phyloP scores from a whole-genome alignment of 2,113 vertebrate genomes.

The Edolisoma coerulescens region DNA sequence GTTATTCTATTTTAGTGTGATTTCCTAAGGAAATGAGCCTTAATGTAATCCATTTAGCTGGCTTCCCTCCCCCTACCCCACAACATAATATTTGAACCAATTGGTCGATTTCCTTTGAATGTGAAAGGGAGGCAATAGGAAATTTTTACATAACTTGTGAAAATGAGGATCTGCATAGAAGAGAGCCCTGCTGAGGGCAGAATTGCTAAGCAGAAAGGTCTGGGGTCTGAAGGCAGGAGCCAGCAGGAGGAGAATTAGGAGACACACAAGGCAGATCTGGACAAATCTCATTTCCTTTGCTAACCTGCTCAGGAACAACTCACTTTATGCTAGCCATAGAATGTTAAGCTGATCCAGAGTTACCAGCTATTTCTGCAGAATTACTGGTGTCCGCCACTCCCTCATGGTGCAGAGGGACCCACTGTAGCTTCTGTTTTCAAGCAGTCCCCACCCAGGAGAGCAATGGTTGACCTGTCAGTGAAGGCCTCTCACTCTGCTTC shows the following conservation, averaged over 20 bases:
- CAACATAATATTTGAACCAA: background rate
- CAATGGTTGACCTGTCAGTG: background rate
- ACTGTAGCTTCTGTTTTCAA: background rate
- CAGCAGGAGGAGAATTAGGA: background rate
- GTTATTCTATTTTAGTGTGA: background rate
- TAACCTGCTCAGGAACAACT: background rate
- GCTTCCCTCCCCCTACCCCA: background rate
- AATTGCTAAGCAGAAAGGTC: background rate
- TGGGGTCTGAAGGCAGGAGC: background rate
- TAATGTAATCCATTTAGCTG: background rate
- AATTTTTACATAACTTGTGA: background rate
- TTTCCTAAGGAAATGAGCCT: slow-evolving; percentile 10
- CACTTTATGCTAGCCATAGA: background rate
- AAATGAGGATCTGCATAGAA: background rate
- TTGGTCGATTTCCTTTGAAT: background rate
- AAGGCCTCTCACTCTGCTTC: background rate
- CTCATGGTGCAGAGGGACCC: background rate
- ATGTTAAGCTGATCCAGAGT: background rate
- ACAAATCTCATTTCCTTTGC: slow-evolving; percentile 2
- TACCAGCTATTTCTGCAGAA: background rate
- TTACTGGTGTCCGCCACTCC: background rate
- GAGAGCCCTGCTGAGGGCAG: background rate
- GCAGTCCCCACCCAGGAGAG: background rate
- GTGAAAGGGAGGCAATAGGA: background rate
- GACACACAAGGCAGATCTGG: background rate